Conservation (phyloP, 1,140 invertebrate genomes). For the Lethrus apterus region DNA sequence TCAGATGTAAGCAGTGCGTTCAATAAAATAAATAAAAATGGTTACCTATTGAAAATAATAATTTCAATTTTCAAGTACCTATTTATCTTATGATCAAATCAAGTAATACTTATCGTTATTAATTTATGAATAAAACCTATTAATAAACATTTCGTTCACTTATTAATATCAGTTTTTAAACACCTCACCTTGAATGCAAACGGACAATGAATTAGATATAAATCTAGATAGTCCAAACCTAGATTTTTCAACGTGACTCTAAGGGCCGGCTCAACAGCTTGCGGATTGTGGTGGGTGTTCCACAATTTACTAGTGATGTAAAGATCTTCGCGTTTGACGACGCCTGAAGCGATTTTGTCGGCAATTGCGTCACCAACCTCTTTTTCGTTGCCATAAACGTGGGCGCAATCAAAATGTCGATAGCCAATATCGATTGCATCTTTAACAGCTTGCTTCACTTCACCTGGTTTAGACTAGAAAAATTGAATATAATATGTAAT, state of each 20-base stretch:
- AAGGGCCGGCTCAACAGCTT: constrained; percentile 52
- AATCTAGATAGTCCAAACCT: constrained; percentile 66
- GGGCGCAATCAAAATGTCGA: constrained; percentile 63
- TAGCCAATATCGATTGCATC: constrained; percentile 64
- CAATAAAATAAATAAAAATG: too few species aligned
- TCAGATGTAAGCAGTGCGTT: too few species aligned
- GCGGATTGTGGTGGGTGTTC: constrained; percentile 55
- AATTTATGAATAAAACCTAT: too few species aligned
- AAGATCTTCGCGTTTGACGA: constrained; percentile 62
- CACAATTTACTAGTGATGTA: constrained; percentile 62
- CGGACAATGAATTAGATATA: constrained; percentile 77
- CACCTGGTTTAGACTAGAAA: constrained; percentile 29
- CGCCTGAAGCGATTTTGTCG: constrained; percentile 60
- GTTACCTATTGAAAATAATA: too few species aligned
- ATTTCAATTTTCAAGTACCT: too few species aligned
- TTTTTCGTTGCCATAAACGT: constrained; percentile 69
- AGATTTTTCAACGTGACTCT: constrained; percentile 57
- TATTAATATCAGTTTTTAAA: too few species aligned
- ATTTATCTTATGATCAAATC: too few species aligned
- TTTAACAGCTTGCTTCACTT: constrained; percentile 37
- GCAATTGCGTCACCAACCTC: constrained; percentile 74
- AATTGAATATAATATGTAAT: too few species aligned
- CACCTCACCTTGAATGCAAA: constrained; percentile 44
- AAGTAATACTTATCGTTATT: too few species aligned
- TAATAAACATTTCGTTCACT: neutral